Evolutionary conservation across 2,797 vertebrate species (phyloP).

Genomic region (Pantherophis alleghaniensis): DNA sequence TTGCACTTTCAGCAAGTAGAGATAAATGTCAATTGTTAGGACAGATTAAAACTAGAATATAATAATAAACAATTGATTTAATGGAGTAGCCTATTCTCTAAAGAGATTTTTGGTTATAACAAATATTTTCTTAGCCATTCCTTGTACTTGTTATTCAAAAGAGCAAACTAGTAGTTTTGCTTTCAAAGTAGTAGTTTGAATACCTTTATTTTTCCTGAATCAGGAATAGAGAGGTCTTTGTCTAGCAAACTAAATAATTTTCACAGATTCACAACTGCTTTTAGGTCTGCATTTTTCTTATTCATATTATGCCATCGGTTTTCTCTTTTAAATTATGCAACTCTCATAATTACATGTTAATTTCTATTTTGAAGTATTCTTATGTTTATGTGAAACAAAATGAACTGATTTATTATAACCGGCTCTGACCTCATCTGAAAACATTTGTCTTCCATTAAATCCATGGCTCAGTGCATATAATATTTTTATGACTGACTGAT

Average conservation of each 20-base stretch:
- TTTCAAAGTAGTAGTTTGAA: neutral
- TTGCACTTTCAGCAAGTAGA: neutral
- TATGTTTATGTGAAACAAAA: slow-evolving; percentile 13
- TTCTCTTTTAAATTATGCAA: slow-evolving; percentile 31
- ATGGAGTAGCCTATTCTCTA: neutral
- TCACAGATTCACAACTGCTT: neutral
- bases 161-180: neutral
- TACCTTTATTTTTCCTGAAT: neutral
- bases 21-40: neutral
- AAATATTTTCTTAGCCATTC: neutral
- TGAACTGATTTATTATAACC: slow-evolving; percentile 32
- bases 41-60: neutral
- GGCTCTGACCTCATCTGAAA: slow-evolving; percentile 18
- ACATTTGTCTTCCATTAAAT: slow-evolving; percentile 26
- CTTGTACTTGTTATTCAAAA: neutral
- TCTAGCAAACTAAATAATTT: slow-evolving; percentile 1
- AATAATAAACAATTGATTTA: neutral
- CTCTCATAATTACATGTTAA: slow-evolving; percentile 20
- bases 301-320: slow-evolving; percentile 19
- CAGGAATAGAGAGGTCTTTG: neutral
- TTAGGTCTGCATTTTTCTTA: neutral
- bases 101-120: slow-evolving; percentile 24
- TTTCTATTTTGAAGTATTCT: slow-evolving; percentile 16
- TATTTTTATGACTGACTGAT: slow-evolving; percentile 15
- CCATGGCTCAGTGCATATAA: slow-evolving; percentile 15